Evolutionary conservation across 53 echinoderm and acorn worm genomes (phyloP), one percentile per base, ranked within the genome.

Genomic region (Luidia sarsii): DNA sequence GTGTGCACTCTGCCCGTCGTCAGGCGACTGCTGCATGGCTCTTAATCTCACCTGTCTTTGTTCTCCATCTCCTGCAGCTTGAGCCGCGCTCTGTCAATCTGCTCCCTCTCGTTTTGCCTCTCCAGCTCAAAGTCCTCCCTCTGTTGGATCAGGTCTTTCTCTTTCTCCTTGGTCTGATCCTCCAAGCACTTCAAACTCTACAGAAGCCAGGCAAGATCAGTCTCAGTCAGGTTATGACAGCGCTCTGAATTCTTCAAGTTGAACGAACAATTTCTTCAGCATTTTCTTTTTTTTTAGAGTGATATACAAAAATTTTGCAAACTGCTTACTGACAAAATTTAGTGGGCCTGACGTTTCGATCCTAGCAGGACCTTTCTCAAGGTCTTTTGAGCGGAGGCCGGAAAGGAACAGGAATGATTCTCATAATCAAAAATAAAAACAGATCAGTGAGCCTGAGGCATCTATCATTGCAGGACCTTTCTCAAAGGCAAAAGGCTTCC

Each of bases 11-110:
- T n/a, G n/a, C n/a, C n/a, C n/a, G n/a, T n/a, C n/a, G n/a, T n/a
- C n/a, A n/a, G n/a, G n/a, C n/a, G n/a, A n/a, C n/a, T n/a, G n/a
- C n/a, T n/a, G n/a, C n/a, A n/a, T n/a, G 33, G 62, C 24, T 15
- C 33, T 7, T 18, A 33, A 8, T 37, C 57, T 57, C 39, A 95
- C 95, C 95, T 92, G 37, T 92, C 95, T 75, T 95, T 85, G 35
- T 95, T 92, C 71, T 92, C 92, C 49, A 95, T 59, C 55, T 92
- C 89, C 30, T 80, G 80, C 1, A 92, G 82, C 59, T 90, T 83
- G 2, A 33, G 32, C 65, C 90, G 89, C 87, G 87, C 95, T 32
- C 67, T 64, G 53, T 92, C 85, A 14, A 95, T 92, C 51, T 66
- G 86, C 18, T 71, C 90, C 35, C 77, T 41, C 62, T 92, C 92